Base-by-base conservation (phyloP, 2,888 invertebrate species). In the Hirtodrosophila alboralis region DNA sequence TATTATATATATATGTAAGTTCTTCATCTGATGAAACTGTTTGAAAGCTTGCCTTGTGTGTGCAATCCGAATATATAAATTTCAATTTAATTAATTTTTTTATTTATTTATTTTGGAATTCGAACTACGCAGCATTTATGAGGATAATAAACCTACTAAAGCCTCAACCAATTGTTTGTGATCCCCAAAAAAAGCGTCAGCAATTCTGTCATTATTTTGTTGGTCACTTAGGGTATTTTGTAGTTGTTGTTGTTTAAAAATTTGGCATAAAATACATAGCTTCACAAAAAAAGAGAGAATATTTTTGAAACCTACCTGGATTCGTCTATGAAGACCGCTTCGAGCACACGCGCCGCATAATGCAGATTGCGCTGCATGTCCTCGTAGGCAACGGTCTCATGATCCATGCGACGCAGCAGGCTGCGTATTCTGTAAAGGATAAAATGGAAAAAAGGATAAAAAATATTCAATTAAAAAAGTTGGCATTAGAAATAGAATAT, bases 321-420 rank as follows among this genome's bases (percentile, higher is more conserved):
- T 91, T 97, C 97, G 90, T 97, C 97, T 89, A 96, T 95, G 92
- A 96, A 97, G 74, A 97, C 96, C 9, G 97, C 95, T 92, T 98
- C 97, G 72, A 98, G 93, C 37, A 98, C 97, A 88, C 95, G 95
- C 12, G 97, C 97, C 49, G 97, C 97, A 91, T 97, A 98, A 87
- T 97, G 96, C 76, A 98, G 92, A 92, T 98, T 98, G 91, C 95
- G 95, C 92, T 96, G 96, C 86, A 98, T 92, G 74, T 97, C 94
- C 90, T 97, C 96, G 78, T 95, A 94, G 26, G 96, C 94, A 87
- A 98, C 94, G 92, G 97, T 95, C 89, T 97, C 97, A 90, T 94
- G 93, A 90, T 96, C 95, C 88, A 97, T 93, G 91, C 96, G 95
- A 90, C 95, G 95, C 89, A 97, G 92, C 89, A 98, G 94, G 92